These are phyloP conservation scores for Zapus hudsonius DNA, from an alignment of 2,113 vertebrate genomes.

Conservation along the genomic window DNA sequence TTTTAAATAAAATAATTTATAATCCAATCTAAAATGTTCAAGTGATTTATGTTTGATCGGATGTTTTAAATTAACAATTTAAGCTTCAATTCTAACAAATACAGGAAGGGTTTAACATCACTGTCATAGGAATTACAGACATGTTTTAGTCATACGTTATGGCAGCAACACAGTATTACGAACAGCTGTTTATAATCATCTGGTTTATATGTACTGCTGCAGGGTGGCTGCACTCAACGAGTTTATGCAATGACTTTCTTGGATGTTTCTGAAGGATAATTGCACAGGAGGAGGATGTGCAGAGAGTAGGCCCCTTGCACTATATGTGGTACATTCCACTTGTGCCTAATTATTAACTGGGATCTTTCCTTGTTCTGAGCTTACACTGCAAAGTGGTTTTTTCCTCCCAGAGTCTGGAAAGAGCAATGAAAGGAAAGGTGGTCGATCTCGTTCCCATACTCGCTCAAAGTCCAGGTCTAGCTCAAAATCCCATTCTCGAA, in stretches of 20 bases:
- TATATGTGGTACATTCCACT: slow-evolving; percentile 88
- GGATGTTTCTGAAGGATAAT: slow-evolving; percentile 91
- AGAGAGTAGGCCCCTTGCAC: slow-evolving; percentile 89
- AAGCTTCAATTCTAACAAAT: slow-evolving; percentile 74
- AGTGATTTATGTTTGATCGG: slow-evolving; percentile 64
- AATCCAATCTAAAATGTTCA: slow-evolving; percentile 43
- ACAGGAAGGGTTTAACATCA: slow-evolving; percentile 66
- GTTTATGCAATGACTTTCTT: slow-evolving; percentile 91
- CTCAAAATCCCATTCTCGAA: slow-evolving; percentile 88
- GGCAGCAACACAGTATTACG: slow-evolving; percentile 85
- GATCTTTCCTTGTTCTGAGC: slow-evolving; percentile 90
- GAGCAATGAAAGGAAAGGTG: slow-evolving; percentile 87
- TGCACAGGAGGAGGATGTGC: slow-evolving; percentile 89
- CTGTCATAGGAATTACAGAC: slow-evolving; percentile 78
- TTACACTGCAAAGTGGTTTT: slow-evolving; percentile 90
- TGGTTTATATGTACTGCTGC: slow-evolving; percentile 91
- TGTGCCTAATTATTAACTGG: slow-evolving; percentile 89
- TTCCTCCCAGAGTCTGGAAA: slow-evolving; percentile 88
- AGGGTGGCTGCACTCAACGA: slow-evolving; percentile 90
- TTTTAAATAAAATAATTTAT: slow-evolving; percentile 17
- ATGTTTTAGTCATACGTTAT: slow-evolving; percentile 86
- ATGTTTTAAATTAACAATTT: slow-evolving; percentile 76
- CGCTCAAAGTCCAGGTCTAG: slow-evolving; percentile 90
- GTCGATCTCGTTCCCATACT: slow-evolving; percentile 89
- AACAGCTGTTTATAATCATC: slow-evolving; percentile 90